Percentiles rank a stretch among this genome's conserved stretches.
phyloP scores from a whole-genome alignment of 2,113 vertebrate genomes.

The Pseudolaguvia tuberculata region DNA sequence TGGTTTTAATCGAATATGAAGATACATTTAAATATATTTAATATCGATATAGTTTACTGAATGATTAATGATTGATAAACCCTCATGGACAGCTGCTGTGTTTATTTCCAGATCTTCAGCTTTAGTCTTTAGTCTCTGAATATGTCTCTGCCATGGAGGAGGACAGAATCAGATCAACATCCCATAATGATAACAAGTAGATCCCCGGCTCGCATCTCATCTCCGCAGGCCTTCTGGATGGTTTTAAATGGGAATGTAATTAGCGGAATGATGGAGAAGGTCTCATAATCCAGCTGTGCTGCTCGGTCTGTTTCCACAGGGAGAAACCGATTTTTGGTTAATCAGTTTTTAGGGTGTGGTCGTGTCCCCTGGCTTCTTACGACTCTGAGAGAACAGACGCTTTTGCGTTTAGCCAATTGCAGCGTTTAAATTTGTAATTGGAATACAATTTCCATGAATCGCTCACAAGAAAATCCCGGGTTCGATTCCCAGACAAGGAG shows the following conservation, averaged over 20 bases:
- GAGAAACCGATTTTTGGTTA: constrained; percentile 6
- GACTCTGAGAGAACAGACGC: no score
- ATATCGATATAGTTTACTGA: no score
- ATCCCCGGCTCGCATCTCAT: constrained; percentile 21
- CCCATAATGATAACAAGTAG: constrained; percentile 35
- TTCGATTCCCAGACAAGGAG: no score
- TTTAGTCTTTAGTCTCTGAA: neutral
- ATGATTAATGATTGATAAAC: neutral
- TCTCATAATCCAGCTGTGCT: constrained; percentile 28
- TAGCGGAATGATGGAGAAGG: constrained; percentile 46
- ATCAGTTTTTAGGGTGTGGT: constrained; percentile 4
- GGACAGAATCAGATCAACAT: constrained; percentile 45
- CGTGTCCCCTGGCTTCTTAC: constrained; percentile 6
- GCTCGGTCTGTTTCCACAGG: constrained; percentile 27
- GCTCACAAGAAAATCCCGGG: no score
- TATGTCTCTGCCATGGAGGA: neutral
- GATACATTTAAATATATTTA: no score
- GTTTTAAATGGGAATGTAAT: constrained; percentile 56
- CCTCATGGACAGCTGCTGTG: constrained; percentile 42
- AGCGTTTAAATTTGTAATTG: no score
- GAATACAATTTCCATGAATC: no score
- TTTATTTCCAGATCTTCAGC: constrained; percentile 34
- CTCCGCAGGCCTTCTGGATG: constrained; percentile 41
- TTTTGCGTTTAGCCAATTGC: no score
- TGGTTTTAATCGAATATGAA: no score